A percentile compares a stretch with the other conserved stretches of the same genome.
Evolutionary conservation across 2,797 vertebrate genomes (phyloP).

Genomic region (Selene dorsalis): DNA sequence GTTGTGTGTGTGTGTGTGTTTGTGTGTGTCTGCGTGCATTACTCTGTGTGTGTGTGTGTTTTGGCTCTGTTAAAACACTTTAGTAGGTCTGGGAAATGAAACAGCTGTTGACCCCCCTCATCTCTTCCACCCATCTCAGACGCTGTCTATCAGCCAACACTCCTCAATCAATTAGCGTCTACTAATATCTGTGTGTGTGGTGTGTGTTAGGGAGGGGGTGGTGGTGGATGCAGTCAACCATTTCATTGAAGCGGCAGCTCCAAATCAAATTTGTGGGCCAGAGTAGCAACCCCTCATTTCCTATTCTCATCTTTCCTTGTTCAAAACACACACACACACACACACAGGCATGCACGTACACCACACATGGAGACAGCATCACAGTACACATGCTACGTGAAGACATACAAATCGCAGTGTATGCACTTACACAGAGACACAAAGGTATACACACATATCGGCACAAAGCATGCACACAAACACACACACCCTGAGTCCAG

Average conservation of each 20-base stretch:
- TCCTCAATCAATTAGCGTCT: slow-evolving; percentile 85
- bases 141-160: slow-evolving; percentile 74
- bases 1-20: slow-evolving; percentile 10
- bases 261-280: slow-evolving; percentile 80
- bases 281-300: slow-evolving; percentile 67
- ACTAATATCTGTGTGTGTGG: slow-evolving; percentile 70
- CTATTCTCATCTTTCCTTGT: slow-evolving; percentile 66
- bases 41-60: slow-evolving; percentile 20
- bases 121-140: slow-evolving; percentile 62
- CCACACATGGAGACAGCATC: neutral
- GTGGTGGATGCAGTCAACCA: slow-evolving; percentile 72
- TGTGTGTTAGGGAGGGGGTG: slow-evolving; percentile 6
- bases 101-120: slow-evolving; percentile 78
- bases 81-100: slow-evolving; percentile 80
- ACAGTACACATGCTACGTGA: slow-evolving; percentile 1
- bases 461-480: neutral
- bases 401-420: slow-evolving; percentile 17
- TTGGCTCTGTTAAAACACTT: slow-evolving; percentile 56
- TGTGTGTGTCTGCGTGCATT: slow-evolving; percentile 17
- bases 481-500: slow-evolving; percentile 13
- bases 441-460: slow-evolving; percentile 8
- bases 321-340: slow-evolving; percentile 21
- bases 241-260: slow-evolving; percentile 70
- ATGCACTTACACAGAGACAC: slow-evolving; percentile 8
- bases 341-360: slow-evolving; percentile 32